Conservation (phyloP, 2,113 vertebrate species). For the Onychostoma macrolepis region DNA sequence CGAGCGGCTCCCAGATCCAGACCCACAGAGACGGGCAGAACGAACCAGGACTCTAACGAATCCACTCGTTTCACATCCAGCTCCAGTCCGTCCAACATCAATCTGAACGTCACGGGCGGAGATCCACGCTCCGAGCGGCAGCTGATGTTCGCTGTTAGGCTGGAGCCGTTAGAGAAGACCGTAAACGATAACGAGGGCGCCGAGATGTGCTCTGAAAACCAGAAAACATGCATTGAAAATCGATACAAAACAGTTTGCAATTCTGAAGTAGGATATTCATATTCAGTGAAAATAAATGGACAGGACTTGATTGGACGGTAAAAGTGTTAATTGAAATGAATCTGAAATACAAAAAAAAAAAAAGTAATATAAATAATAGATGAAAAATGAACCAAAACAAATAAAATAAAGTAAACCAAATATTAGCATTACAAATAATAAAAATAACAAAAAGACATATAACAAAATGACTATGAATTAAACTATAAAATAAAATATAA, state of each 20-base stretch:
- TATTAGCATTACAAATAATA: too few species aligned
- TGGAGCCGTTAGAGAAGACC: conserved; percentile 54
- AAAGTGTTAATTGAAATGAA: background rate
- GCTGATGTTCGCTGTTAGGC: conserved; percentile 68
- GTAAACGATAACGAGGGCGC: conserved; percentile 67
- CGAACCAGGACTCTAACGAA: conserved; percentile 68
- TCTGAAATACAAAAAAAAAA: background rate
- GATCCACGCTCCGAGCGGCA: conserved; percentile 72
- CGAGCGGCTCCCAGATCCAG: conserved; percentile 59
- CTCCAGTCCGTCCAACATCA: conserved; percentile 59
- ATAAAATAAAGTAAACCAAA: too few species aligned
- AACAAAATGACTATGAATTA: too few species aligned
- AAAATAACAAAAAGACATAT: too few species aligned
- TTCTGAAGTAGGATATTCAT: background rate
- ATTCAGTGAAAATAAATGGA: background rate
- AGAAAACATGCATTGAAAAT: background rate
- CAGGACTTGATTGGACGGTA: background rate
- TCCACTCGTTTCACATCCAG: conserved; percentile 12
- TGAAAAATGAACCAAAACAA: too few species aligned
- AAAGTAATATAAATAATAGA: too few species aligned
- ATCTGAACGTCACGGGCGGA: conserved; percentile 70
- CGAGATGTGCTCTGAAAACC: conserved; percentile 69
- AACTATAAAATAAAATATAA: too few species aligned
- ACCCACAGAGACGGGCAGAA: conserved; percentile 52
- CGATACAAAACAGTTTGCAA: too few species aligned